Conservation (phyloP, 2,888 invertebrate species). For the Platycheirus rosarum region DNA sequence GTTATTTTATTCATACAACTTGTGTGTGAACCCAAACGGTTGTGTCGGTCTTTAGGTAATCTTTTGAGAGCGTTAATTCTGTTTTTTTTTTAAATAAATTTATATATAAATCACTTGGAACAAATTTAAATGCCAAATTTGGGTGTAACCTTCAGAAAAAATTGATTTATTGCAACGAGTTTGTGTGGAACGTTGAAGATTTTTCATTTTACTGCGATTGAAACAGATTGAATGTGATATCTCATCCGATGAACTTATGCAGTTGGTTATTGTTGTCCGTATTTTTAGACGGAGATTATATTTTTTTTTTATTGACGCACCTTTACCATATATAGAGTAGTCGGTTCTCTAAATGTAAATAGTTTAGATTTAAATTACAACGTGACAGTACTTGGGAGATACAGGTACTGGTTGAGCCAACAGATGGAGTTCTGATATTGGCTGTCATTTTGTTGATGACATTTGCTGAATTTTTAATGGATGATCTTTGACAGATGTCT, state of each 20-base stretch:
- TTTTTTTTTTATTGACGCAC: not conserved
- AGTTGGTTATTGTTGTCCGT: not conserved
- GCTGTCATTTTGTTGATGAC: no score
- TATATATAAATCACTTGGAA: slow-evolving; percentile 60
- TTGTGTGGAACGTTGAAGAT: not conserved
- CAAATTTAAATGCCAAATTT: slow-evolving; percentile 69
- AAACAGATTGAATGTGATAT: not conserved
- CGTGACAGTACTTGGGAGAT: no score
- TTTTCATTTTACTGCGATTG: not conserved
- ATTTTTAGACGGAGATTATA: not conserved
- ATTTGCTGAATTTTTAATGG: no score
- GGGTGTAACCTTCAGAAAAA: slow-evolving; percentile 60
- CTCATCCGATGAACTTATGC: slow-evolving; percentile 6
- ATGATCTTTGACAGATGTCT: no score
- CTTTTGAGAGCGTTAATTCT: slow-evolving; percentile 51
- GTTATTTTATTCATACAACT: not conserved
- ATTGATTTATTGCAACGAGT: slow-evolving; percentile 60
- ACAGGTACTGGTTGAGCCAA: no score
- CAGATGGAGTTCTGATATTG: no score
- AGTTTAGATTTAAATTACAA: no score
- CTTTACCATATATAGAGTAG: no score
- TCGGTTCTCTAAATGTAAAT: no score
- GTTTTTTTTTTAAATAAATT: slow-evolving; percentile 29
- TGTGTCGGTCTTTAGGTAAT: slow-evolving; percentile 17
- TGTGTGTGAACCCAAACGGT: slow-evolving; percentile 9